Evolutionary conservation across 2,113 vertebrate genomes (phyloP), one percentile per base, ranked within the genome.

Genomic region (Morone chrysops): DNA sequence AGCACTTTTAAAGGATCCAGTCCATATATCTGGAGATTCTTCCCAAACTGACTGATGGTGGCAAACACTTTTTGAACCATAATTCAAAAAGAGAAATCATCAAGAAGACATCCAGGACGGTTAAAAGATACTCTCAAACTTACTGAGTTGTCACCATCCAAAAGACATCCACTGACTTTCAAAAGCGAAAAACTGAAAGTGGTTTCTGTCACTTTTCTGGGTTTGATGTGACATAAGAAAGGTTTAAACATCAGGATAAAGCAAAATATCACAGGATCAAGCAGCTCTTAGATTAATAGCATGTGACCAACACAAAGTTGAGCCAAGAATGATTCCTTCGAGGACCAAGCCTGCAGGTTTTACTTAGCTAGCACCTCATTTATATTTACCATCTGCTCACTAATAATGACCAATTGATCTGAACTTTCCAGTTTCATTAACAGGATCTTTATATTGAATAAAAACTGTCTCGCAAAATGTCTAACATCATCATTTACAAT

Each of bases 191-290:
- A 71, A 9, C 43, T 77, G 36, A 66, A 56, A 67, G 51, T 50
- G 69, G 8, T 76, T 81, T 84, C 36, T 57, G 65, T 80, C 81
- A 57, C 50, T 47, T 47, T 83, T 22, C 70, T 69, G 40, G 71
- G 38, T 81, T 69, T 84, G 68, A 88, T 86, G 81, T 86, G 75
- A 78, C 78, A 66, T 36, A 38, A 72, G 22, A 16, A 73, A 69
- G 41, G 50, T 40, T 51, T 45, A 67, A 54, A 57, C 41, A 48
- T 47, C 36, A 31, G 57, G 20, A 82, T 9, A 31, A 47, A 50
- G 22, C 60, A 38, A 22, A 31, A 2, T 4, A 2, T 75, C 70
- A 61, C 41, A 72, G 65, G 38, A 78, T 75, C 60, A 51, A 48
- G 54, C 18, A 43, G 53, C 54, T 75, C 48, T 57, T 48, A 71